A percentile compares a stretch with the other conserved stretches of the same genome.
Conservation (phyloP, 2,113 vertebrate genomes). For the Brachyhypopomus gauderio region DNA sequence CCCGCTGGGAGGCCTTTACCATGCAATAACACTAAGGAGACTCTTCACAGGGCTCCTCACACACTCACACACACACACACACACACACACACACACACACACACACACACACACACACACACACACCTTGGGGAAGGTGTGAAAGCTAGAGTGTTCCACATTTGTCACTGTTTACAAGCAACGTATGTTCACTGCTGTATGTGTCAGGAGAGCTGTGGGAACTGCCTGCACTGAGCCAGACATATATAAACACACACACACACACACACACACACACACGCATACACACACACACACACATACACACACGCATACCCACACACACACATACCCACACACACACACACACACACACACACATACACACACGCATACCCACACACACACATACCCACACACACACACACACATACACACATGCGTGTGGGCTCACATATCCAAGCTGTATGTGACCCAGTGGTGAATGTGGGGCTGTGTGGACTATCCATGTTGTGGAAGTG, state of each 20-base stretch:
- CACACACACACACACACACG: constrained; percentile 18
- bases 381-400: constrained; percentile 34
- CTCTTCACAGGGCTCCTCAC: not conserved
- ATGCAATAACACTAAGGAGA: constrained; percentile 1
- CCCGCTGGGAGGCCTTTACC: constrained; percentile 26
- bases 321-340: too few species aligned
- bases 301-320: too few species aligned
- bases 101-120: too few species aligned
- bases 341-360: too few species aligned
- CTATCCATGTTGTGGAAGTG: too few species aligned
- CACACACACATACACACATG: constrained; percentile 29
- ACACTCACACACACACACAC: constrained; percentile 24
- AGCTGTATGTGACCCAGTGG: too few species aligned
- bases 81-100: not conserved
- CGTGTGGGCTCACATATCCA: too few species aligned
- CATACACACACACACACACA: too few species aligned
- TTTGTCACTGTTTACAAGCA: constrained; percentile 23
- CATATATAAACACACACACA: constrained; percentile 19
- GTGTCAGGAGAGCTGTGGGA: not conserved
- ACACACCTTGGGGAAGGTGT: constrained; percentile 15
- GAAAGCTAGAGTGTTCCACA: constrained; percentile 20
- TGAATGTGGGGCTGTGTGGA: too few species aligned
- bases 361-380: not conserved
- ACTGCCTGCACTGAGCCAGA: not conserved
- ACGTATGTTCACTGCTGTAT: constrained; percentile 7